These are phyloP conservation scores for Aepyceros melampus DNA, from an alignment of 2,113 vertebrate genomes.

Conservation along the genomic window DNA sequence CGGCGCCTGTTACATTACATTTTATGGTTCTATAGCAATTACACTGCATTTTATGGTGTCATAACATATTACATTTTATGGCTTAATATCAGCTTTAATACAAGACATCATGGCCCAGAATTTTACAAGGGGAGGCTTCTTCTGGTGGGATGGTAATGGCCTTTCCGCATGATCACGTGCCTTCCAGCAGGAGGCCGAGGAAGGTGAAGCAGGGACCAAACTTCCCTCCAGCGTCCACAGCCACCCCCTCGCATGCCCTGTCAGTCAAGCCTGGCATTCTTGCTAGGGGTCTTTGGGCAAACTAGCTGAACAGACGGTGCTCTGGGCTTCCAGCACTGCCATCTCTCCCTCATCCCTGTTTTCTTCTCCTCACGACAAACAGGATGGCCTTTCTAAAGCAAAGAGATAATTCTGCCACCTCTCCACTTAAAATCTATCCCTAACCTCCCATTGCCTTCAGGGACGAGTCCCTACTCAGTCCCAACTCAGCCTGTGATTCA, in stretches of 20 bases:
- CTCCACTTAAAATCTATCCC: not conserved
- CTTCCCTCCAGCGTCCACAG: rapidly evolving
- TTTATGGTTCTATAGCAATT: conserved; percentile 74
- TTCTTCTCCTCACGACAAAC: not conserved
- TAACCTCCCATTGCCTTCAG: not conserved
- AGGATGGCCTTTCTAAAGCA: not conserved
- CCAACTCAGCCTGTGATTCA: not conserved
- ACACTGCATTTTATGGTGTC: conserved; percentile 64
- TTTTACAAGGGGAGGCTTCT: conserved; percentile 65
- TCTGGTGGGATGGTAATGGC: not conserved
- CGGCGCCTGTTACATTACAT: conserved; percentile 46
- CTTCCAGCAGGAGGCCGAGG: not conserved
- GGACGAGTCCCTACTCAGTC: not conserved
- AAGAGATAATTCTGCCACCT: not conserved
- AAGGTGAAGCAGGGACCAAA: not conserved
- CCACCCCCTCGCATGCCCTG: too few relatives aligned
- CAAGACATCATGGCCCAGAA: conserved; percentile 8
- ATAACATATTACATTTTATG: conserved; percentile 66
- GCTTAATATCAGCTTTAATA: conserved; percentile 64
- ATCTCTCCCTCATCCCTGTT: not conserved
- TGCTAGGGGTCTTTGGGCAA: not conserved
- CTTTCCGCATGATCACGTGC: conserved; percentile 2
- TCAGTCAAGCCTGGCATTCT: not conserved
- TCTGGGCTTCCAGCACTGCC: not conserved
- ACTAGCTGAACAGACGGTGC: not conserved